Base-by-base conservation (phyloP, 2,797 vertebrate genomes). In the Stomatorhinus walkeri region DNA sequence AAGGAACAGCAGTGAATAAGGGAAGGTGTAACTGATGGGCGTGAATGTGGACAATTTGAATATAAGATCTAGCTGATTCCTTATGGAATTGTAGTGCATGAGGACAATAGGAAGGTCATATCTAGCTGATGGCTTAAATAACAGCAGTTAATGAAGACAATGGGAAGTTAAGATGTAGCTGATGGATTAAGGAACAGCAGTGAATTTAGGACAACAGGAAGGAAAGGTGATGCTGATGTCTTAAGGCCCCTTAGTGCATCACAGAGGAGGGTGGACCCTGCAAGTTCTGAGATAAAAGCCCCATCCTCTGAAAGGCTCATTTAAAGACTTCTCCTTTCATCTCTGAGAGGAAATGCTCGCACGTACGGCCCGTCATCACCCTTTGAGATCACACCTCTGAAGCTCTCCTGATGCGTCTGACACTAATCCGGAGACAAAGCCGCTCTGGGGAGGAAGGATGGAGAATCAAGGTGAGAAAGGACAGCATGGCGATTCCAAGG, bases 271-370 rank as follows among this genome's bases (percentile, higher is more conserved):
- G 52, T 40, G 85, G 85, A 32, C 28, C 49, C 61, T 88, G 61
- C 22, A 76, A 81, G 68, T 54, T 32, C 28, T 51, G 49, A 79
- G 51, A 54, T 79, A 81, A 88, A 87, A 79, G 87, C 52, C 43
- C 52, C 59, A 22, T 40, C 22, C 86, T 91, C 89, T 91, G 89
- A 90, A 90, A 87, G 89, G 90, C 89, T 90, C 90, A 90, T 90
- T 91, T 91, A 90, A 91, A 90, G 88, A 86, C 59, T 90, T 89
- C 22, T 88, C 87, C 90, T 92, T 91, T 92, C 88, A 91, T 91
- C 90, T 92, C 90, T 76, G 88, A 90, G 87, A 87, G 49, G 88
- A 89, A 90, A 91, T 90, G 88, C 91, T 91, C 91, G 91, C 90
- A 90, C 89, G 90, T 90, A 79, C 90, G 90, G 88, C 89, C 90